A percentile compares a stretch with the other conserved stretches of the same genome.
These are phyloP conservation scores for Sula dactylatra DNA, from an alignment of 2,113 vertebrate species.

Conservation along the genomic window DNA sequence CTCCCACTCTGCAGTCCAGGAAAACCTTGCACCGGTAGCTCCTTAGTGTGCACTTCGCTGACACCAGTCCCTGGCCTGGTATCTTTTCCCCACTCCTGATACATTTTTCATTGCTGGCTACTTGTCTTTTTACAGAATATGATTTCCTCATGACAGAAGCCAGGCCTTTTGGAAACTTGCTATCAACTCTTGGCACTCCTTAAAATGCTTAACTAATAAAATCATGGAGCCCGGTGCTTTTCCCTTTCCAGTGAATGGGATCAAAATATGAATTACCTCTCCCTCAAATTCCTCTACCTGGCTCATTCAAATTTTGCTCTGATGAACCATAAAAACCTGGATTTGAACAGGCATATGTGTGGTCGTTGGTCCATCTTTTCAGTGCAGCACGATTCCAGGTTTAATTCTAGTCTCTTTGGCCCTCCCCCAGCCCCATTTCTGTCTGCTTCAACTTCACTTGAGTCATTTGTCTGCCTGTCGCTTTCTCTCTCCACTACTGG, in stretches of 20 bases:
- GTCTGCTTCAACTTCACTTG: not conserved
- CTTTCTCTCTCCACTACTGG: not conserved
- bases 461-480: not conserved
- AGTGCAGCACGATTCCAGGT: not conserved
- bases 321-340: not conserved
- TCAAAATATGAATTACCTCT: not conserved
- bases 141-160: not conserved
- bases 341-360: not conserved
- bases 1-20: not conserved
- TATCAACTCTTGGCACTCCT: not conserved
- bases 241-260: not conserved
- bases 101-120: not conserved
- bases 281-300: not conserved
- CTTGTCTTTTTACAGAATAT: not conserved
- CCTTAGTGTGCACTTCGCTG: not conserved
- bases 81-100: not conserved
- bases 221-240: not conserved
- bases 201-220: not conserved
- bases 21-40: not conserved
- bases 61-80: not conserved
- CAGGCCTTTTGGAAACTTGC: conserved; percentile 15
- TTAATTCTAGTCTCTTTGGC: not conserved
- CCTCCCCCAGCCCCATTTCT: not conserved
- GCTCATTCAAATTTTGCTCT: not conserved
- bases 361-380: not conserved